Evolutionary conservation across 2,113 vertebrate genomes (phyloP), one percentile per base, ranked within the genome.

Genomic region (Anthoscopus minutus): DNA sequence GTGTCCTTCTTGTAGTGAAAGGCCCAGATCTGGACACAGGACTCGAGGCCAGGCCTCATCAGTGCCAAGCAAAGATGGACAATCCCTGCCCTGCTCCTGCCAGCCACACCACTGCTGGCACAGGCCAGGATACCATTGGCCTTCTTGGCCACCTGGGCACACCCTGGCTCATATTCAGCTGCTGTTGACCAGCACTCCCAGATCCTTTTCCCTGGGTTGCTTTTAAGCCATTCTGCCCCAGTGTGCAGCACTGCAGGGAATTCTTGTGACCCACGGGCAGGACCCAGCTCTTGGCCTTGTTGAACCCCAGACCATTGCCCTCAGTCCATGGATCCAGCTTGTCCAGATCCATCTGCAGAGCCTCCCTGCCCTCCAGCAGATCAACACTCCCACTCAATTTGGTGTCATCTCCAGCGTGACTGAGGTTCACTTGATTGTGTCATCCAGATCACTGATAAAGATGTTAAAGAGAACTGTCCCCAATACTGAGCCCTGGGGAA

Each of bases 31-130:
- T 69, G 48, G 15, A 76, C 22, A 54, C 17, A 48, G 62, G 1
- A 31, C 11, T 47, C 1, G 0, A 54, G n/a, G 7, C 35, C 6
- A 1, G 1, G 9, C 31, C 62, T 61, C 54, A 48, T 18, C 40
- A 69, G 8, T n/a, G 40, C 54, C 0, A 4, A 47, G 30, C 9
- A 1, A 30, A 76, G n/a, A 11, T 17, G 10, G 14, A 19, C 35
- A 54, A 14, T 40, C n/a, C 0, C n/a, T 31, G 28, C 11, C 33
- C n/a, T 69, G 40, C 1, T 28, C 21, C 62, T 61, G 47, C 70
- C 82, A 47, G 14, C 10, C 61, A 60, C 38, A 31, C 9, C 21
- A 1, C 6, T 50, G 15, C 47, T 82, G 35, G 14, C 0, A 13
- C 10, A 35, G 8, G 3, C 40, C 62, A 40, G 10, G 47, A 35